Percentiles rank a stretch among this genome's conserved stretches.
phyloP scores from a whole-genome alignment of 2,888 invertebrate species.

The Agrypnus murinus region DNA sequence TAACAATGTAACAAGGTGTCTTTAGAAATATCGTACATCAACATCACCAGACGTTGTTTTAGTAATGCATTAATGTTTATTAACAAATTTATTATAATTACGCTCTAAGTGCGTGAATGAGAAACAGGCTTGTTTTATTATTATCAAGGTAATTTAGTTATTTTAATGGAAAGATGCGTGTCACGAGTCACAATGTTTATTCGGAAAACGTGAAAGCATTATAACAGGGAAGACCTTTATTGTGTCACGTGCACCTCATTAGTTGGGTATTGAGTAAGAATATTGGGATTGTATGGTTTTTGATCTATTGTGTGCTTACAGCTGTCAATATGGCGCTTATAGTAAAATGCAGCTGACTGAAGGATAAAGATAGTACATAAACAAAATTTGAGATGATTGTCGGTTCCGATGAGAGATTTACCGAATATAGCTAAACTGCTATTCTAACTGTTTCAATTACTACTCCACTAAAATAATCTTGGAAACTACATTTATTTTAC shows the following conservation, averaged over 20 bases:
- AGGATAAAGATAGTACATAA: too few relatives aligned
- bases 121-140: background rate
- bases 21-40: constrained; percentile 8
- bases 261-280: constrained; percentile 41
- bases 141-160: constrained; percentile 5
- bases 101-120: background rate
- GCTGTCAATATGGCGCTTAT: constrained; percentile 26
- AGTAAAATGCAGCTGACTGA: constrained; percentile 23
- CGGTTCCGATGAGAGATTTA: too few relatives aligned
- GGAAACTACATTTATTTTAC: too few relatives aligned
- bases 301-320: constrained; percentile 29
- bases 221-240: constrained; percentile 30
- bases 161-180: constrained; percentile 21
- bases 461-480: too few relatives aligned
- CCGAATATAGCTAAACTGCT: too few relatives aligned
- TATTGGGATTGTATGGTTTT: constrained; percentile 2
- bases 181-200: constrained; percentile 33
- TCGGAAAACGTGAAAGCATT: constrained; percentile 26
- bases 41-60: constrained; percentile 3
- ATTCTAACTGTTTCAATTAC: too few relatives aligned
- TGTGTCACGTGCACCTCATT: constrained; percentile 42
- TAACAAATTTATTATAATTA: constrained; percentile 3
- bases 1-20: constrained; percentile 13
- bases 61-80: constrained; percentile 1
- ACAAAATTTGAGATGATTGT: too few relatives aligned